Base-by-base conservation (phyloP, 2,797 vertebrate species). In the Anguilla obscura region DNA sequence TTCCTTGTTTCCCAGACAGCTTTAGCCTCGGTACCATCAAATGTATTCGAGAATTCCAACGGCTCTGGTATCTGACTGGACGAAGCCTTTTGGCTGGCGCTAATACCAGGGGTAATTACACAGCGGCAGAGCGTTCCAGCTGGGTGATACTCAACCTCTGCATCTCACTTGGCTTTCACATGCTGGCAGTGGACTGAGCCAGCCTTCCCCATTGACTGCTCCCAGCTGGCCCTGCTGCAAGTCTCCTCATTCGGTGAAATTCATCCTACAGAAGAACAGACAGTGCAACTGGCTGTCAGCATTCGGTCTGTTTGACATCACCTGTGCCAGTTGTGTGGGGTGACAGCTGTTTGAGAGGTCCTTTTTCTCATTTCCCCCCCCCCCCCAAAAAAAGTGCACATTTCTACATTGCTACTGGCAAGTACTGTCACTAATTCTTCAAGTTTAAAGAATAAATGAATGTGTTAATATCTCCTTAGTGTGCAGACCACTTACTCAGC, bases 71-170 rank as follows among this genome's bases (percentile, higher is more conserved):
- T 94, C 94, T 96, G 96, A 96, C 95, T 95, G 94, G 95, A 95
- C 93, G 93, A 56, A 79, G 36, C 16, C 36, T 18, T 5, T 21
- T 36, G 33, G 30, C 33, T 21, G 36, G 2, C 36, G 16, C 74
- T 40, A 45, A 79, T 40, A 8, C 74, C 74, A 79, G 91, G 95
- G 95, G 96, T 45, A 95, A 96, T 96, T 95, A 95, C 94, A 95
- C 93, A 94, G 94, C 93, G 95, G 95, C 94, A 94, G 95, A 89
- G 92, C 90, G 93, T 89, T 96, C 96, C 96, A 96, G 96, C 94
- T 96, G 95, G 95, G 96, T 95, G 94, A 94, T 94, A 93, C 92
- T 96, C 94, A 95, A 94, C 93, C 92, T 93, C 93, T 95, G 95
- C 94, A 94, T 95, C 96, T 95, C 94, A 94, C 94, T 95, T 95